These are phyloP conservation scores for Catharus minimus DNA, from an alignment of 2,113 vertebrate genomes.

Conservation along the genomic window DNA sequence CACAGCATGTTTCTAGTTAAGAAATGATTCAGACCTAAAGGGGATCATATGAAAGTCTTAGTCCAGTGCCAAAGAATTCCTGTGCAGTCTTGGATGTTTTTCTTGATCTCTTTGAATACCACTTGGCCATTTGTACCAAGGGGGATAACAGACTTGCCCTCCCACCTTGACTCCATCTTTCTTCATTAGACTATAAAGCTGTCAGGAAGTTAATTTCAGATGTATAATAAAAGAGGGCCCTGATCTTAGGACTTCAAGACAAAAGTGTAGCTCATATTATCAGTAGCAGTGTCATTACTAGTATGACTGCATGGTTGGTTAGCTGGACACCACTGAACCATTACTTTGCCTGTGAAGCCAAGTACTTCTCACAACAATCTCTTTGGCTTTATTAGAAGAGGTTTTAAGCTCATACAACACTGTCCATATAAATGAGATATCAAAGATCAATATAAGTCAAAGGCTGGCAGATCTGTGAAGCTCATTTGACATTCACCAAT, in stretches of 20 bases:
- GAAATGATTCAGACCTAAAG: not conserved
- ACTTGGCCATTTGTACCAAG: not conserved
- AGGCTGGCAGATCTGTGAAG: not conserved
- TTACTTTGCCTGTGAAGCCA: not conserved
- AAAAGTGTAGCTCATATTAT: not conserved
- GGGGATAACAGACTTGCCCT: not conserved
- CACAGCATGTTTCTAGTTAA: not conserved
- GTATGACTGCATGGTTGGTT: not conserved
- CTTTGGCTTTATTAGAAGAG: not conserved
- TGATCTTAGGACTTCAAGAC: not conserved
- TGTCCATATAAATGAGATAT: not conserved
- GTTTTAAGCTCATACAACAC: not conserved
- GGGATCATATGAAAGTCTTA: not conserved
- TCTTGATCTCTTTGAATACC: not conserved
- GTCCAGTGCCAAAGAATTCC: not conserved
- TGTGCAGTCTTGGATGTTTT: not conserved
- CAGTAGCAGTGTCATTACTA: not conserved
- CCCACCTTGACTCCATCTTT: not conserved
- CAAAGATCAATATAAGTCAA: not conserved
- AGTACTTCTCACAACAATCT: not conserved
- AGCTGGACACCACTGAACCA: not conserved
- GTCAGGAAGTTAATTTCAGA: not conserved
- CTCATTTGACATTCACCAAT: not conserved
- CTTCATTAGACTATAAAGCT: not conserved
- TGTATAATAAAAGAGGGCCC: not conserved